These are phyloP conservation scores for Psophia crepitans DNA, from an alignment of 2,113 vertebrate species.

Conservation along the genomic window DNA sequence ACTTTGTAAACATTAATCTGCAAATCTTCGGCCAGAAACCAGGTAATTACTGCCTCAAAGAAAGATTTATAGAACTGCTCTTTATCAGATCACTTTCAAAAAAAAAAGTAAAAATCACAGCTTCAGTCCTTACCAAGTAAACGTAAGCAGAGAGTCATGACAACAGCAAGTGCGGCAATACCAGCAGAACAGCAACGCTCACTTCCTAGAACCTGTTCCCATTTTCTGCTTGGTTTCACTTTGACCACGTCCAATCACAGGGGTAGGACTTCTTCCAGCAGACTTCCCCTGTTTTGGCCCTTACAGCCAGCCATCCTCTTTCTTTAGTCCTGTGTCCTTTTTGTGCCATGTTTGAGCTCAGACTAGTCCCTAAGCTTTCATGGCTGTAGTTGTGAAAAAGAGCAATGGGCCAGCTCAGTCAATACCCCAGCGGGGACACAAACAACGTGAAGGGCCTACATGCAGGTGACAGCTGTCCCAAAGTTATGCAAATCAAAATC, in stretches of 20 bases:
- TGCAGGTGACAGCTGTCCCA: background rate
- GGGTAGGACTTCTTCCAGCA: background rate
- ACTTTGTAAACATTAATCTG: background rate
- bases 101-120: background rate
- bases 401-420: background rate
- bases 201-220: background rate
- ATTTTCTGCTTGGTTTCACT: background rate
- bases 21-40: background rate
- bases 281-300: background rate
- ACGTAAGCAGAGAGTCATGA: background rate
- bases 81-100: background rate
- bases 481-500: background rate
- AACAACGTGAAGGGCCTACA: background rate
- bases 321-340: fast-evolving
- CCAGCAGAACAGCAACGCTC: background rate
- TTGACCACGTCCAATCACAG: background rate
- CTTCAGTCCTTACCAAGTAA: background rate
- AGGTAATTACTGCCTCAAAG: background rate
- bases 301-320: background rate
- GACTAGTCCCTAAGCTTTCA: background rate
- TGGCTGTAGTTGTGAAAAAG: background rate
- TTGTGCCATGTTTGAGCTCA: background rate
- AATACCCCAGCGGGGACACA: background rate
- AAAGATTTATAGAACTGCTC: background rate
- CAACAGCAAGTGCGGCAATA: background rate